Evolutionary conservation across 2,113 vertebrate genomes (phyloP).

Genomic region (Corydoras sp.): DNA sequence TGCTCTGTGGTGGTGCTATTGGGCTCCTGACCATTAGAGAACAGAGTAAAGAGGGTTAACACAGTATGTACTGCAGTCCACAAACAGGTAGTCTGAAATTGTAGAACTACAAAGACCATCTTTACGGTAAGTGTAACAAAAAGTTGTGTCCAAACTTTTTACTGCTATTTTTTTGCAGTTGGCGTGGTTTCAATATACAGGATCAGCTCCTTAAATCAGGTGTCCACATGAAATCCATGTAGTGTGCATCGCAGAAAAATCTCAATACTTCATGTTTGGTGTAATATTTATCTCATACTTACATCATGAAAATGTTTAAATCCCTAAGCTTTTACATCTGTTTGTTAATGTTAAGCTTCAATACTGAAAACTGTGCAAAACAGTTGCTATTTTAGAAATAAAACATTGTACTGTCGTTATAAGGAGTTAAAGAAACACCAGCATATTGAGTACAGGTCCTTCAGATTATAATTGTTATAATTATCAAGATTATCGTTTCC

Average conservation of each 20-base stretch:
- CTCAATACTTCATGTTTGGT: not conserved
- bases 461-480: slow-evolving; percentile 20
- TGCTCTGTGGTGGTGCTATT: no score
- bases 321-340: slow-evolving; percentile 12
- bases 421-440: slow-evolving; percentile 18
- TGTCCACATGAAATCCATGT: not conserved
- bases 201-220: no score
- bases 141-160: no score
- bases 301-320: not conserved
- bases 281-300: not conserved
- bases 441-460: slow-evolving; percentile 21
- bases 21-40: no score
- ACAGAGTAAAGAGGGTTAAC: no score
- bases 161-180: no score
- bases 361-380: slow-evolving; percentile 25
- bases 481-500: slow-evolving; percentile 18
- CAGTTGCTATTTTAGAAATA: slow-evolving; percentile 3
- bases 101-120: no score
- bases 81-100: no score
- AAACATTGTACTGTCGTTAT: slow-evolving; percentile 2
- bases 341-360: slow-evolving; percentile 1
- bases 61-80: no score
- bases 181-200: no score
- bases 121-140: no score
- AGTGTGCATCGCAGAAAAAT: not conserved